These are phyloP conservation scores for Drosophila picticornis DNA, from an alignment of 2,888 invertebrate genomes.

Conservation along the genomic window DNA sequence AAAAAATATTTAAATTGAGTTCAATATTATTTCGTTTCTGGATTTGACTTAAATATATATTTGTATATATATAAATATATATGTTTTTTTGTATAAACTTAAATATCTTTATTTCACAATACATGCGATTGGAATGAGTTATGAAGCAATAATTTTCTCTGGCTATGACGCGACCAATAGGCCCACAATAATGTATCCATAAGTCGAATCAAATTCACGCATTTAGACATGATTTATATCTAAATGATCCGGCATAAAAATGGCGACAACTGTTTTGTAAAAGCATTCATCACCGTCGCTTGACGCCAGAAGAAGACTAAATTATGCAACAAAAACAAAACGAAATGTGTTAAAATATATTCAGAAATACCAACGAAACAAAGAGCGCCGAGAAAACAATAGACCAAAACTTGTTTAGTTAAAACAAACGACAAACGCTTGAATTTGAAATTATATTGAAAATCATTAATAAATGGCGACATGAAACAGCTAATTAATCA, in stretches of 20 bases:
- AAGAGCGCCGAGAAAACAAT: conserved; percentile 47
- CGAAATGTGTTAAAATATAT: conserved; percentile 27
- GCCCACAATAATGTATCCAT: conserved; percentile 28
- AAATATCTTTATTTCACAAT: conserved; percentile 17
- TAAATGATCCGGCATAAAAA: conserved; percentile 58
- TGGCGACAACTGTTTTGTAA: conserved; percentile 79
- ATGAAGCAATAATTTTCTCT: conserved; percentile 10
- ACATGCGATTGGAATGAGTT: neutral
- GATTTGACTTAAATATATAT: neutral
- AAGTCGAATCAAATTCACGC: conserved; percentile 69
- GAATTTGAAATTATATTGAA: conserved; percentile 66
- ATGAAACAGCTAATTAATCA: conserved; percentile 76
- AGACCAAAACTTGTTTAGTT: conserved; percentile 71
- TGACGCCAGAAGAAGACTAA: conserved; percentile 24
- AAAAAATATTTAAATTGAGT: neutral
- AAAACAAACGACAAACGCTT: conserved; percentile 50
- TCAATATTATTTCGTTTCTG: neutral
- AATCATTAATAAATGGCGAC: conserved; percentile 71
- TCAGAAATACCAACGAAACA: conserved; percentile 43
- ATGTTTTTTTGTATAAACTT: neutral
- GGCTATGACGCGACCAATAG: neutral
- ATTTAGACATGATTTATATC: conserved; percentile 58
- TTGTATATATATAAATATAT: neutral
- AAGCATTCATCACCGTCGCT: conserved; percentile 70
- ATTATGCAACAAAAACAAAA: conserved; percentile 32